Evolutionary conservation across 2,888 invertebrate genomes (phyloP), one percentile per base, ranked within the genome.

Genomic region (Muschampia plurimacula): DNA sequence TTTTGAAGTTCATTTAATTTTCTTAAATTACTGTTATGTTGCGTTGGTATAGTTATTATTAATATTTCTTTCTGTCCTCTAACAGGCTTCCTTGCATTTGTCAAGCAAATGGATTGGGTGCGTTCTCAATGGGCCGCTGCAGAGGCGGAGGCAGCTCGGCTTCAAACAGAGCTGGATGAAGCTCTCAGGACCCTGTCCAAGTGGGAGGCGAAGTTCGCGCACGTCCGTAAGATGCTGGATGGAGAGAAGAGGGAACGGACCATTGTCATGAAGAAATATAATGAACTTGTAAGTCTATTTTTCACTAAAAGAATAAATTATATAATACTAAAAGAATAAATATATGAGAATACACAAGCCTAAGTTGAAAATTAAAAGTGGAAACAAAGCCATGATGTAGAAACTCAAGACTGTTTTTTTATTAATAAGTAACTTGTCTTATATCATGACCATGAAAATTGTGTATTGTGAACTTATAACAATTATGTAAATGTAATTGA

Each of bases 141-240:
- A 0, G 96, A 97, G 49, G 94, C 95, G 8, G 98, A 98, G 83
- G 96, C 97, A n/a, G 93, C 95, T 59, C 95, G 97, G 0, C 93
- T 98, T 28, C 97, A 97, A 80, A 92, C 95, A 0, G 96, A 96
- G 80, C 87, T 98, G 39, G 96, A 97, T 75, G 95, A 96, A 67
- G 95, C 97, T 4, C 95, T 97, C 52, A 95, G 96, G 28, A 97
- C 97, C 64, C 96, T 97, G 73, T 95, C 96, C 6, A 96, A 97
- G 80, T 95, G 97, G 81, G 97, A 98, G 81, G 96, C 96, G 4
- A 97, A 98, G 85, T 95, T 98, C 75, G 96, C 96, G 78, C 97
- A 97, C 86, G 97, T 97, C 0, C 95, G 98, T 71, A 96, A 96
- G 79, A 93, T 98, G 57, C 91, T 98, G 0, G 98, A 98, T 80